phyloP scores from a whole-genome alignment of 2,797 vertebrate species.

The Cyclura pinguis region DNA sequence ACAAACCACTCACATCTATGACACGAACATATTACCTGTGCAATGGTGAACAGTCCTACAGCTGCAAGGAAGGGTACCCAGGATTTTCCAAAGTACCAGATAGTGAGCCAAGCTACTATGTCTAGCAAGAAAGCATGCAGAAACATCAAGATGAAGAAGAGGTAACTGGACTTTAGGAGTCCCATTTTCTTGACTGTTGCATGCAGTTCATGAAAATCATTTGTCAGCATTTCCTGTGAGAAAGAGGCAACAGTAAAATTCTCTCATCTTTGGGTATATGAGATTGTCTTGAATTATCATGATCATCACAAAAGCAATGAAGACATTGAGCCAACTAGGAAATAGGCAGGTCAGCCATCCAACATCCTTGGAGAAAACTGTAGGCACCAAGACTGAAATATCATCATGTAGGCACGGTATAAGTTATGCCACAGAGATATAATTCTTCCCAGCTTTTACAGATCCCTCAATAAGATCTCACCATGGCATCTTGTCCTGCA shows the following conservation, averaged over 20 bases:
- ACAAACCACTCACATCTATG: too few relatives aligned
- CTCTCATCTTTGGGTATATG: neutral
- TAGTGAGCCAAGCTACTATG: conserved; percentile 41
- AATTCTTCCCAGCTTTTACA: neutral
- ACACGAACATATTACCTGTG: conserved; percentile 41
- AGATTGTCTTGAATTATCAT: neutral
- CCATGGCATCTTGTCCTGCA: conserved; percentile 60
- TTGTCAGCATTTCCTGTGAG: conserved; percentile 36
- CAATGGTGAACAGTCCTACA: conserved; percentile 26
- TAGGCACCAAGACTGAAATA: too few relatives aligned
- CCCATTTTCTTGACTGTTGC: conserved; percentile 45
- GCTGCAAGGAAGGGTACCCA: conserved; percentile 40
- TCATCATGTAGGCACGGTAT: neutral
- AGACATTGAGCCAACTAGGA: neutral
- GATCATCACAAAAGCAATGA: neutral
- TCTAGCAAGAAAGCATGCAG: conserved; percentile 57
- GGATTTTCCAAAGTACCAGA: conserved; percentile 51
- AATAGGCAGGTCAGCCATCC: neutral
- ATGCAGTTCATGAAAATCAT: conserved; percentile 55
- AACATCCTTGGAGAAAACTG: neutral
- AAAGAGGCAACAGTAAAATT: neutral
- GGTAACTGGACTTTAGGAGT: conserved; percentile 43
- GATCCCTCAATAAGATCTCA: conserved; percentile 12
- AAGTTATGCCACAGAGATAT: neutral
- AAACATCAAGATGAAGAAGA: conserved; percentile 52